Base-by-base conservation (phyloP, 2,888 invertebrate genomes). In the Ophioninae sp. region DNA sequence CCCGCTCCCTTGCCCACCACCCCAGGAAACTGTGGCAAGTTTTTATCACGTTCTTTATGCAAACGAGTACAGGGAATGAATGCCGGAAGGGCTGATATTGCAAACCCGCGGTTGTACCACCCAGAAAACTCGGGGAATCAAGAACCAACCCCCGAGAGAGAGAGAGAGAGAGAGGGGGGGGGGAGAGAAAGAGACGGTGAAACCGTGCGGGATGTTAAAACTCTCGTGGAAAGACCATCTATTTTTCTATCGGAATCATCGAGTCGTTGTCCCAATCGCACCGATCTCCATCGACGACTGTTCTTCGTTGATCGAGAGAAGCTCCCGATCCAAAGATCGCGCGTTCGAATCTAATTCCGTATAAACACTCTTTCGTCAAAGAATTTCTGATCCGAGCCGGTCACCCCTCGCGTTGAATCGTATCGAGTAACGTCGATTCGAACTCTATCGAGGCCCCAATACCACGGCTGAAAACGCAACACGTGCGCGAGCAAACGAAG, bases 301-400 rank as follows among this genome's bases (percentile, higher is more conserved):
- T n/a, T n/a, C n/a, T n/a, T n/a, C n/a, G n/a, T n/a, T n/a, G n/a
- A n/a, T n/a, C n/a, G n/a, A n/a, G n/a, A n/a, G n/a, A n/a, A n/a
- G n/a, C n/a, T n/a, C n/a, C n/a, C n/a, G n/a, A n/a, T n/a, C n/a
- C 65, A 65, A 69, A 30, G 56, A 59, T 39, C 39, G 85, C 82
- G 86, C 86, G 85, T 82, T 88, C 86, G 87, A 87, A 89, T 90
- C 90, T 91, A 91, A 92, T 92, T 91, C 90, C 91, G 89, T 91
- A 91, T 91, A 92, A 92, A 92, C 90, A 91, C 89, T 89, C 91
- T 91, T 91, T 92, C 91, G 91, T 92, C 91, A n/a, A n/a, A n/a
- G n/a, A n/a, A 91, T 91, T 91, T 91, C 89, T 88, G 85, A 88
- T 77, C 87, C 85, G 85, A 67, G 75, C 72, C 82, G 69, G 61